Conservation (phyloP, 1,140 invertebrate species). For the Vanessa tameamea region DNA sequence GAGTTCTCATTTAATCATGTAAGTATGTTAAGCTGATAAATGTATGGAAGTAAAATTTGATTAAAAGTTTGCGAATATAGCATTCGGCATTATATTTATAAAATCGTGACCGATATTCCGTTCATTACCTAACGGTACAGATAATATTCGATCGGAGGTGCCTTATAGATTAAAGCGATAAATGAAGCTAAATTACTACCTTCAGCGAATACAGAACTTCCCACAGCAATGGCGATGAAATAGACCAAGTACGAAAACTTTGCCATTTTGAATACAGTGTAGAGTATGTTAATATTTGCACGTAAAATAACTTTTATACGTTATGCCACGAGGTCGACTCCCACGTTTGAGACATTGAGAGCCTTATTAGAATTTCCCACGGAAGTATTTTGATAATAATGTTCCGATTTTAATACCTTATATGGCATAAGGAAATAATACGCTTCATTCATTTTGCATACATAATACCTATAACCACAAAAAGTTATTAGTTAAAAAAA, state of each 20-base stretch:
- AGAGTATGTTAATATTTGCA: constrained; percentile 50
- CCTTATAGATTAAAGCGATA: constrained; percentile 25
- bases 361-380: constrained; percentile 58
- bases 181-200: constrained; percentile 55
- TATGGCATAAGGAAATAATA: constrained; percentile 47
- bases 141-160: constrained; percentile 17
- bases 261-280: constrained; percentile 53
- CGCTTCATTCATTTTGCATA: constrained; percentile 15
- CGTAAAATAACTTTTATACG: constrained; percentile 60
- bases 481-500: neutral
- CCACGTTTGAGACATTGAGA: constrained; percentile 47
- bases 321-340: constrained; percentile 57
- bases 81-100: neutral
- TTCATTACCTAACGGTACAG: constrained; percentile 47
- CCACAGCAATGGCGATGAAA: constrained; percentile 34
- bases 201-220: constrained; percentile 45
- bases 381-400: constrained; percentile 48
- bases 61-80: neutral
- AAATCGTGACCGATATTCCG: neutral
- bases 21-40: no score
- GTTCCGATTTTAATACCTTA: constrained; percentile 48
- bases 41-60: neutral
- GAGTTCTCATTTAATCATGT: no score
- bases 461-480: neutral
- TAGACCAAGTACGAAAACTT: constrained; percentile 41